Conservation (phyloP, 1,140 invertebrate genomes). For the Drosophila sp. region DNA sequence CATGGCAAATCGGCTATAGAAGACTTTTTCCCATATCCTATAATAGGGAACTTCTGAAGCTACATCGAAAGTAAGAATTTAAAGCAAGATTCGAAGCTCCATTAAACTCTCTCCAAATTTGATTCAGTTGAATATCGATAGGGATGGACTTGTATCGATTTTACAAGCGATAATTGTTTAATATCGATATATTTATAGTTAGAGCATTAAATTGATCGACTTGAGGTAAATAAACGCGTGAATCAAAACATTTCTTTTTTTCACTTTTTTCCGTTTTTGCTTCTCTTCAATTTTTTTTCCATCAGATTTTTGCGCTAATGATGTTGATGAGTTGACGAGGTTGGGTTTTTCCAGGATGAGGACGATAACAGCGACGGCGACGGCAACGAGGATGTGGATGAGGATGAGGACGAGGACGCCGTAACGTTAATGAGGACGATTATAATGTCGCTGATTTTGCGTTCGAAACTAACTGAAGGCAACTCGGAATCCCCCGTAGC, state of each 20-base stretch:
- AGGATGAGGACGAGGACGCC: conserved; percentile 22
- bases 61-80: no score
- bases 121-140: no score
- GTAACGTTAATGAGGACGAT: conserved; percentile 76
- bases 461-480: conserved; percentile 72
- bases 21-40: neutral
- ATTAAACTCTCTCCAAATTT: no score
- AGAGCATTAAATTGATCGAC: conserved; percentile 21
- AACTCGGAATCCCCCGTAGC: conserved; percentile 41
- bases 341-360: conserved; percentile 79
- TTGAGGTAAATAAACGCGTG: conserved; percentile 1
- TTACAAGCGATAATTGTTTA: neutral
- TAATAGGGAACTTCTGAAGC: no score
- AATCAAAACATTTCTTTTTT: conserved; percentile 4
- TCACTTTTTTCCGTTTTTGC: conserved; percentile 3
- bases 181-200: neutral
- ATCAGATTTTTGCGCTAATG: conserved; percentile 62
- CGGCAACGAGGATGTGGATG: neutral
- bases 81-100: no score
- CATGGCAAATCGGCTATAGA: neutral
- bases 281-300: conserved; percentile 11
- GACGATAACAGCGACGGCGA: conserved; percentile 48
- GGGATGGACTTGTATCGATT: no score
- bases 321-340: conserved; percentile 80
- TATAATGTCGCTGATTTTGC: conserved; percentile 81